These are phyloP conservation scores for Acanthochromis polyacanthus DNA, from an alignment of 2,113 vertebrate genomes.

Conservation along the genomic window DNA sequence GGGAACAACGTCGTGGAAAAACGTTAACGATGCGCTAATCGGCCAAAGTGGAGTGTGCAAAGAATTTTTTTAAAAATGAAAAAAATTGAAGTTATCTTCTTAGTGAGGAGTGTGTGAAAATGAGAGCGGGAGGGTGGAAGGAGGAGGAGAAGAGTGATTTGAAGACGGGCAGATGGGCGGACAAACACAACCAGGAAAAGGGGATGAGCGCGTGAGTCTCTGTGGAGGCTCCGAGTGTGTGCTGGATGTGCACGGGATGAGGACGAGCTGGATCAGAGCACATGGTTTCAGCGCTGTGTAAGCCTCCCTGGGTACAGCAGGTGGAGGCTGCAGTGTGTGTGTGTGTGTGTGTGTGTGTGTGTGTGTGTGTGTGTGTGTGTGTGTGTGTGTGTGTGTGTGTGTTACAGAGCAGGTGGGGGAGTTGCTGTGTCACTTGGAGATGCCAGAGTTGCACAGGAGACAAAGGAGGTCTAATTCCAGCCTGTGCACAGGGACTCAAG, in stretches of 20 bases:
- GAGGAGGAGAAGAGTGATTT: conserved; percentile 23
- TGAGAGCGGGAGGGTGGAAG: neutral
- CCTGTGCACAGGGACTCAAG: neutral
- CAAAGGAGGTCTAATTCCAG: conserved; percentile 18
- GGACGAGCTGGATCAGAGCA: conserved; percentile 50
- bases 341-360: conserved; percentile 30
- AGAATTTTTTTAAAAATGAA: neutral
- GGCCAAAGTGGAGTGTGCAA: conserved; percentile 13
- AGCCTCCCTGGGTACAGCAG: conserved; percentile 66
- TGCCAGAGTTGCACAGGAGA: conserved; percentile 31
- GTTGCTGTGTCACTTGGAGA: conserved; percentile 53
- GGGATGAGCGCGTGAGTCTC: conserved; percentile 39
- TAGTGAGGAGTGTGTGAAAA: conserved; percentile 1
- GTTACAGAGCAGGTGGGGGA: conserved; percentile 42
- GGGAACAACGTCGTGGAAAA: conserved; percentile 36
- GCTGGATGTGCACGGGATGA: conserved; percentile 39
- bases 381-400: conserved; percentile 31
- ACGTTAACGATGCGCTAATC: conserved; percentile 55
- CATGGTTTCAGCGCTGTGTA: conserved; percentile 37
- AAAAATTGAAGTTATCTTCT: conserved; percentile 1
- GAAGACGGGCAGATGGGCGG: conserved; percentile 53
- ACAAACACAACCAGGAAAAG: conserved; percentile 42
- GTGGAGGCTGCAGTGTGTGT: conserved; percentile 47
- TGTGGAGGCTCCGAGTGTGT: conserved; percentile 26
- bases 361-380: conserved; percentile 16